These are phyloP conservation scores for Miniopterus natalensis DNA, from an alignment of 2,113 vertebrate species.

Conservation along the genomic window DNA sequence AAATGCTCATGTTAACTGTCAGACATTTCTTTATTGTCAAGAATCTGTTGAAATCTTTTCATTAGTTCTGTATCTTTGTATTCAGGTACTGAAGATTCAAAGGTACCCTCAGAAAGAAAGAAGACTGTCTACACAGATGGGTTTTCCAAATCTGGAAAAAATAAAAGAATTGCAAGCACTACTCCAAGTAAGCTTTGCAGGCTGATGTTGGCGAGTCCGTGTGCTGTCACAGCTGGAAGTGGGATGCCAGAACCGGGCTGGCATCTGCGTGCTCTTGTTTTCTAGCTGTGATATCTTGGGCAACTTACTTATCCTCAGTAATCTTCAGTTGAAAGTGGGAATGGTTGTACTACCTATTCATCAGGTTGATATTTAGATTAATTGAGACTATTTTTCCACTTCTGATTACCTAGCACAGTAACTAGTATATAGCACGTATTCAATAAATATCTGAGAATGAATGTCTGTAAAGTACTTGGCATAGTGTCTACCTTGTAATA, in stretches of 20 bases:
- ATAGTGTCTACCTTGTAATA: background rate
- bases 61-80: conserved; percentile 61
- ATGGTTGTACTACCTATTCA: background rate
- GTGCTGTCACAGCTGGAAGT: background rate
- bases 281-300: background rate
- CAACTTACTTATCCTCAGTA: background rate
- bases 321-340: background rate
- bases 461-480: background rate
- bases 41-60: background rate
- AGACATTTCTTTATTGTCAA: background rate
- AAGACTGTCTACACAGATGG: conserved; percentile 84
- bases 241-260: background rate
- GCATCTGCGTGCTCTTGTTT: background rate
- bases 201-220: background rate
- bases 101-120: conserved; percentile 79
- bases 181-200: conserved; percentile 93
- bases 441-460: background rate
- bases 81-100: conserved; percentile 75
- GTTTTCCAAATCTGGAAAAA: conserved; percentile 84
- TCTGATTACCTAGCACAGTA: background rate
- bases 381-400: background rate
- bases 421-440: background rate
- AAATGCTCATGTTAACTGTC: background rate
- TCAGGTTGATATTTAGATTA: background rate
- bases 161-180: conserved; percentile 79